A percentile compares a stretch with the other conserved stretches of the same genome.
Evolutionary conservation across 2,888 invertebrate species (phyloP).

Genomic region (Diarsia mendica): DNA sequence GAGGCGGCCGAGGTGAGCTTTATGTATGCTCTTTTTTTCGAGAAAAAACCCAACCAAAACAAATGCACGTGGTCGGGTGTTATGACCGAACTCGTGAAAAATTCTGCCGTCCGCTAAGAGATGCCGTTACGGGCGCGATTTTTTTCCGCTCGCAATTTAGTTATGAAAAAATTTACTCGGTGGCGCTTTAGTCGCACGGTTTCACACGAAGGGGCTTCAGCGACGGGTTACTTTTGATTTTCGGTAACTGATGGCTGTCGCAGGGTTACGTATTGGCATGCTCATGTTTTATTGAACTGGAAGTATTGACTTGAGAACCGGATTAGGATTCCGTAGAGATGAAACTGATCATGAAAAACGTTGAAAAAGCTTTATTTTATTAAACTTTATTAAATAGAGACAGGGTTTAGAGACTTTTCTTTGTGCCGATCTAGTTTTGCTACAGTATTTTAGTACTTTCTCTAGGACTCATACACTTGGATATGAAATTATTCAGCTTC

Average conservation of each 20-base stretch:
- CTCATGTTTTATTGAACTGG: conserved; percentile 25
- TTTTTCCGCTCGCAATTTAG: conserved; percentile 81
- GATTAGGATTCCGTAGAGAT: conserved; percentile 22
- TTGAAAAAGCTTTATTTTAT: not conserved
- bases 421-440: not conserved
- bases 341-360: not conserved
- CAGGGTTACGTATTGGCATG: conserved; percentile 36
- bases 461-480: not conserved
- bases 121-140: conserved; percentile 87
- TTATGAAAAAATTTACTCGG: conserved; percentile 83
- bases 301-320: conserved; percentile 17
- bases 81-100: conserved; percentile 88
- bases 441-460: not conserved
- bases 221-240: conserved; percentile 50
- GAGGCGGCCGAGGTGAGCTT: conserved; percentile 83
- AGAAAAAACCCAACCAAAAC: conserved; percentile 89
- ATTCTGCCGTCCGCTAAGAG: conserved; percentile 86
- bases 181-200: conserved; percentile 79
- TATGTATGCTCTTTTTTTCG: conserved; percentile 89
- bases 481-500: not conserved
- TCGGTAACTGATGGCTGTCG: conserved; percentile 31
- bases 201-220: conserved; percentile 16
- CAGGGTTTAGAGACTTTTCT: not conserved
- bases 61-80: conserved; percentile 90
- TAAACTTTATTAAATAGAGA: not conserved